phyloP scores from a whole-genome alignment of 1,140 invertebrate genomes.

The Parasteatoda tepidariorum region DNA sequence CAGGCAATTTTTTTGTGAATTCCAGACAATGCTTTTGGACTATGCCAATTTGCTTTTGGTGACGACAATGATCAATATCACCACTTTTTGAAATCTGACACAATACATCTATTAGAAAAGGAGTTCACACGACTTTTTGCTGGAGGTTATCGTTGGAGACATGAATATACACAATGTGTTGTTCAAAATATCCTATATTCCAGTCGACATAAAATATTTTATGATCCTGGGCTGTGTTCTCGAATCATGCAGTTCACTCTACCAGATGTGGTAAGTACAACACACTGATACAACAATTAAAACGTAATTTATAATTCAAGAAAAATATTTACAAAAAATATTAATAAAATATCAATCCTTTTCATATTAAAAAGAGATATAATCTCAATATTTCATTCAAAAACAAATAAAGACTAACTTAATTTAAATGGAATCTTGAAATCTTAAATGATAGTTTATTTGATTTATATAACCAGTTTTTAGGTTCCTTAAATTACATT shows the following conservation, averaged over 20 bases:
- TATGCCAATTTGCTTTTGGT: conserved; percentile 77
- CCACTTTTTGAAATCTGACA: conserved; percentile 74
- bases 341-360: background rate
- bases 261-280: conserved; percentile 60
- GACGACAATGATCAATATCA: conserved; percentile 74
- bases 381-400: no score
- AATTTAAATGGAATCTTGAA: no score
- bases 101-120: conserved; percentile 76
- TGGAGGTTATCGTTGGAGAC: conserved; percentile 78
- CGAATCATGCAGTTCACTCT: conserved; percentile 54
- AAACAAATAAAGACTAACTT: no score
- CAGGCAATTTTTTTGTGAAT: no score
- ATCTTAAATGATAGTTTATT: no score
- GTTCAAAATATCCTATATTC: conserved; percentile 80
- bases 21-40: conserved; percentile 85
- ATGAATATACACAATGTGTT: conserved; percentile 84
- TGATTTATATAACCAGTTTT: no score
- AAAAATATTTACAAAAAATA: background rate
- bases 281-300: no score
- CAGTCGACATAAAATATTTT: conserved; percentile 69
- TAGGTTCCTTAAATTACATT: no score
- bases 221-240: conserved; percentile 62
- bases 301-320: background rate
- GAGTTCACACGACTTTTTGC: conserved; percentile 69
- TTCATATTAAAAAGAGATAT: background rate